Base-by-base conservation (phyloP, 2,888 invertebrate genomes). In the Azorinus chamasolen region DNA sequence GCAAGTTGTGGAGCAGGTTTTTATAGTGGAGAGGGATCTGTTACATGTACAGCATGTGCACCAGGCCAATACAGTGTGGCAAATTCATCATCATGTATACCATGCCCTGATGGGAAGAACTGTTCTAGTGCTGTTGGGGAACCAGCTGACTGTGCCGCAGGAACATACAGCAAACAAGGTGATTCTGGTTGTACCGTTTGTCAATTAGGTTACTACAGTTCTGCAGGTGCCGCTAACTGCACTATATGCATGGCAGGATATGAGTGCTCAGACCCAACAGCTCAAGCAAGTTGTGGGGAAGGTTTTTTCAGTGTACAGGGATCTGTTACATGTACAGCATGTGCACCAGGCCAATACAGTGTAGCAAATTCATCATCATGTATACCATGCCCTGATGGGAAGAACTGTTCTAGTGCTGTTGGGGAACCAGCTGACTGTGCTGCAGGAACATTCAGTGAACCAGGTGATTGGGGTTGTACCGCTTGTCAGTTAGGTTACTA, bases 221-320 rank as follows among this genome's bases (percentile, higher is more conserved):
- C 59, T 4, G 64, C 71, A 2, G 86, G 81, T 1, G 61, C 88
- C 6, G 64, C 54, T n/a, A 68, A 75, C 0, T 92, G 92, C 72
- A 86, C 82, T 3, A 64, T 76, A 2, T 91, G 91, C 76, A 85
- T 84, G 25, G 86, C 83, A 10, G 90, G 90, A 5, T 69, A 85
- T 27, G 80, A 83, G 55, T 90, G 90, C 59, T 65, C 69, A 18
- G 41, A 70, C 53, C 62, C 71, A 24, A 80, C 78, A 25, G 48
- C 53, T 50, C 24, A 43, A 27, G 58, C 45, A 20, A n/a, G 57
- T 41, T 84, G 79, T 68, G 22, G 39, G 32, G 74, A 65, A 37
- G 87, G 86, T n/a, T 80, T 73, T 12, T 88, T 83, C 76, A 86
- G 86, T 53, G 24, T 72, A 48, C 70, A 64, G 16, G 84, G 84